Evolutionary conservation across 2,797 vertebrate genomes (phyloP), one percentile per base, ranked within the genome.

Genomic region (Poecilia picta): DNA sequence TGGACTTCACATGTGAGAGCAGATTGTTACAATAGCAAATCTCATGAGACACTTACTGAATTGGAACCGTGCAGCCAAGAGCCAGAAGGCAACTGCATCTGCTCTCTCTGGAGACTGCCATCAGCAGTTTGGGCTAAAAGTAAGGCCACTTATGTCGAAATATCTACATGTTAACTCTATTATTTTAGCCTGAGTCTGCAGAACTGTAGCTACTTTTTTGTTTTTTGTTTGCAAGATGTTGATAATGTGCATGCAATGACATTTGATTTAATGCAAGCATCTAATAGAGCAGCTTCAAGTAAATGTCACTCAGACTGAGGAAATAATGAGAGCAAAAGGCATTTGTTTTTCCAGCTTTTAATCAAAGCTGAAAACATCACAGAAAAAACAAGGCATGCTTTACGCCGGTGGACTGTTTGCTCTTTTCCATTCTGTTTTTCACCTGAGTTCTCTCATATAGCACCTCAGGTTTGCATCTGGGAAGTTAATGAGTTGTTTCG

Each of bases 41-140:
- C 93, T 93, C 91, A 83, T 82, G 93, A 89, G 91, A 84, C 82
- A 82, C 89, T 92, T 90, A 92, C 88, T 93, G 92, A 86, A 80
- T 87, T 91, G 92, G 91, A 95, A 94, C 88, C 75, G 80, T 88
- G 86, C 88, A 93, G 90, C 89, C 77, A 73, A 47, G 83, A 92
- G 92, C 92, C 94, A 94, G 92, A 93, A 92, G 93, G 92, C 85
- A 93, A 91, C 91, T 87, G 83, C 93, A 94, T 94, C 93, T 95
- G 93, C 90, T 91, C 85, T 93, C 93, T 90, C 91, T 91, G 86
- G 91, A 92, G 92, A 90, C 90, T 91, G 93, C 91, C 91, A 92
- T 90, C 93, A 91, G 91, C 92, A 93, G 85, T 93, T 93, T 92
- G 88, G 80, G 46, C 85, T 79, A 86, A 88, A 91, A 90, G 83